A percentile compares a stretch with the other conserved stretches of the same genome.
phyloP scores from a whole-genome alignment of 2,113 vertebrate species.

The Mirza zaza region DNA sequence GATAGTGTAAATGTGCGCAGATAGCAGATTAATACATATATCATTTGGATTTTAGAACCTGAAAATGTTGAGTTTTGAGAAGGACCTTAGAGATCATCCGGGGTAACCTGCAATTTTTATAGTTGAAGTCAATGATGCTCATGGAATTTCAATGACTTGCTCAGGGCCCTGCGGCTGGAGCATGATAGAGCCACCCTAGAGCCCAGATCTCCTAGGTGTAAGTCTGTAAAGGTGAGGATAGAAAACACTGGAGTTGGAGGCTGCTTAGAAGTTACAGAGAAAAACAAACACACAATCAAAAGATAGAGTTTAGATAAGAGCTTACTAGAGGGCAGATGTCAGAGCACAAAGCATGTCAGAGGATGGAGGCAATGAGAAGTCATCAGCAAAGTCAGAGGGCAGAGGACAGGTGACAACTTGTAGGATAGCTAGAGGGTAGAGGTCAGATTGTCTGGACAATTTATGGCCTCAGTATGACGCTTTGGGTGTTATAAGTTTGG shows the following conservation, averaged over 20 bases:
- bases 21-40: conserved; percentile 73
- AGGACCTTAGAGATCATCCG: neutral
- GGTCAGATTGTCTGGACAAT: neutral
- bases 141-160: neutral
- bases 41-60: conserved; percentile 63
- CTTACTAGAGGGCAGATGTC: neutral
- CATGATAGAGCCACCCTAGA: neutral
- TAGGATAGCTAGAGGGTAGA: neutral
- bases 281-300: neutral
- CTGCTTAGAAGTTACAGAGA: neutral
- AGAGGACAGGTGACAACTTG: neutral
- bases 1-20: conserved; percentile 78
- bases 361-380: neutral
- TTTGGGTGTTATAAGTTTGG: neutral
- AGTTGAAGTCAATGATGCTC: neutral
- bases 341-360: neutral
- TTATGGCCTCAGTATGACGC: neutral
- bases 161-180: neutral
- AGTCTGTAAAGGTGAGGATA: neutral
- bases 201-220: neutral
- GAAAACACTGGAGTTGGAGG: neutral
- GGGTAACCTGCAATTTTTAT: neutral
- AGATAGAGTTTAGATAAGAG: neutral
- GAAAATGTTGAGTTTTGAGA: neutral
- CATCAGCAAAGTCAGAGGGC: neutral